Evolutionary conservation across 2,888 invertebrate species (phyloP), one percentile per base, ranked within the genome.

Genomic region (Trichogramma evanescens): DNA sequence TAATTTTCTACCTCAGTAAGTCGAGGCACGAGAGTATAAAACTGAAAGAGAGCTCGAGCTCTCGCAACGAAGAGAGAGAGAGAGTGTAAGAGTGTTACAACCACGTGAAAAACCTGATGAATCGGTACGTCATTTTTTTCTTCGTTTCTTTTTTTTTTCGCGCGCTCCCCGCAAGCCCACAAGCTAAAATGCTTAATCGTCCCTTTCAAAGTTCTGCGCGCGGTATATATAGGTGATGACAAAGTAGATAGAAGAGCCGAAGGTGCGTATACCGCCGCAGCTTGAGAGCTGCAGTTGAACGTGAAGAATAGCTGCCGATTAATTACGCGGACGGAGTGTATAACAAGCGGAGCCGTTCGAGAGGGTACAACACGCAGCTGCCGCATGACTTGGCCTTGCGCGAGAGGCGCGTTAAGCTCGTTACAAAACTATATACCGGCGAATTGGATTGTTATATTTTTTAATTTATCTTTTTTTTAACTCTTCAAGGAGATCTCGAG

Each of bases 171-270:
- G 50, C 42, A 13, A 9, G 43, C 10, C 9, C 53, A 56, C 54
- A 44, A 51, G 56, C 51, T 54, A 62, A 26, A 63, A 65, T 63
- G 59, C 65, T 66, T 66, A 70, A 72, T 71, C 68, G 68, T 53
- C 53, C n/a, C 42, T 50, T 58, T 58, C 43, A 26, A 39, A 39
- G 26, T 40, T 46, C 46, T 46, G 39, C 39, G 40, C 40, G 50
- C 13, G 44, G n/a, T 10, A 70, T 70, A 69, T 64, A 68, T 66
- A 54, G 56, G 63, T 69, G 72, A 75, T 74, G 74, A 74, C 73
- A 73, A 72, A 70, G 71, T 70, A 66, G 72, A 75, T 74, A 69
- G 61, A 57, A 65, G 42, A 56, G 60, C 56, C 54, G 52, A 6
- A n/a, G 38, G 41, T 54, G 62, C 59, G 50, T 61, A 58, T 58